Evolutionary conservation across 1,140 invertebrate genomes (phyloP).

Genomic region (Achatina immaculata): DNA sequence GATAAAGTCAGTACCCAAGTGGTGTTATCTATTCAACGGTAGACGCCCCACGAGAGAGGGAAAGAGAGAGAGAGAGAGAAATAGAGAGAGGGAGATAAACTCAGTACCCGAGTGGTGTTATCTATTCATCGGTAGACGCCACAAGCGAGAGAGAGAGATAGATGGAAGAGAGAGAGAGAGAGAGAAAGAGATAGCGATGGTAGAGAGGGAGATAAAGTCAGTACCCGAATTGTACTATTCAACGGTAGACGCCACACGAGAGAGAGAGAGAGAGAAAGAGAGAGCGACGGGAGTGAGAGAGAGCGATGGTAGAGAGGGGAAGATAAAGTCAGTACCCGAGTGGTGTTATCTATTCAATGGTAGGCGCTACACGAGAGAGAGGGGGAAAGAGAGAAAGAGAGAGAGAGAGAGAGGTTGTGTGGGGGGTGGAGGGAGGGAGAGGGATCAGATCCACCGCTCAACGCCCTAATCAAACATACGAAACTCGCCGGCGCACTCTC

Average conservation of each 20-base stretch:
- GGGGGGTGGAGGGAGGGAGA: background rate
- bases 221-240: too few relatives aligned
- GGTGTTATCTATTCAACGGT: background rate
- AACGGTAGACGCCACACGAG: too few relatives aligned
- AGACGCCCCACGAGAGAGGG: background rate
- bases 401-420: background rate
- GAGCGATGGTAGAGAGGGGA: background rate
- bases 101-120: background rate
- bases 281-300: background rate
- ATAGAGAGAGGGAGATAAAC: background rate
- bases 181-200: background rate
- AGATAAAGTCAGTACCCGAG: background rate
- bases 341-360: background rate
- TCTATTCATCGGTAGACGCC: background rate
- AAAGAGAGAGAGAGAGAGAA: slow-evolving; percentile 30
- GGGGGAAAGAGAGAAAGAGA: background rate
- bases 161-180: background rate
- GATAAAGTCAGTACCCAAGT: too few relatives aligned
- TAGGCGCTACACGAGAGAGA: background rate
- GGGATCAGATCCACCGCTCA: background rate
- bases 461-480: background rate
- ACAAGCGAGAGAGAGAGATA: too few relatives aligned
- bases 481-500: background rate
- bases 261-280: slow-evolving; percentile 25
- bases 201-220: too few relatives aligned